Percentiles rank a stretch among this genome's conserved stretches.
Conservation (phyloP, 1,140 invertebrate genomes). For the Trachymyrmex septentrionalis region DNA sequence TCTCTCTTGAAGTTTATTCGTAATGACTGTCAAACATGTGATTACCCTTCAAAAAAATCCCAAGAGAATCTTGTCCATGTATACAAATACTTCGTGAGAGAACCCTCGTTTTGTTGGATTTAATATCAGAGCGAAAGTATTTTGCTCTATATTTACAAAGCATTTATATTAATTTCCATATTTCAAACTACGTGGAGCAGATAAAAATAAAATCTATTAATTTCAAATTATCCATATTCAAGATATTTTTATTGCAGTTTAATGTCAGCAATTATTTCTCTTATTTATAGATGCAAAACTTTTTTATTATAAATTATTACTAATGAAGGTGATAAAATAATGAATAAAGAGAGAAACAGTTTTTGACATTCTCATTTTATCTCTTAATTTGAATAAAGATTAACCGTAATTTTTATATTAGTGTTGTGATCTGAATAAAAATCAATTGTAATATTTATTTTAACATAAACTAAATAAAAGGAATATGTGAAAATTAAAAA, state of each 20-base stretch:
- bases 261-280: not conserved
- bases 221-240: not conserved
- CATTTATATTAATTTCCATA: not conserved
- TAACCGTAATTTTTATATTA: not conserved
- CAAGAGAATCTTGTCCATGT: not conserved
- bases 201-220: not conserved
- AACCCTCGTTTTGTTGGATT: not conserved
- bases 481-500: not conserved
- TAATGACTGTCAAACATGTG: not conserved
- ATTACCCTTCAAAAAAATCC: not conserved
- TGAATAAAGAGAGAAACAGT: not conserved
- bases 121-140: not conserved
- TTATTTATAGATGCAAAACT: not conserved
- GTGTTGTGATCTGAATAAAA: not conserved
- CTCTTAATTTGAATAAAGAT: not conserved
- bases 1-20: not conserved
- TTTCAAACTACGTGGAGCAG: not conserved
- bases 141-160: slow-evolving; percentile 5
- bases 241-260: not conserved
- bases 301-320: not conserved
- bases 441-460: not conserved
- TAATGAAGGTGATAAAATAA: not conserved
- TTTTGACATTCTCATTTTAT: not conserved
- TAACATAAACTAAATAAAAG: slow-evolving; percentile 23
- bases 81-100: not conserved